Base-by-base conservation (phyloP, 2,113 vertebrate genomes). In the Ciconia stormi region DNA sequence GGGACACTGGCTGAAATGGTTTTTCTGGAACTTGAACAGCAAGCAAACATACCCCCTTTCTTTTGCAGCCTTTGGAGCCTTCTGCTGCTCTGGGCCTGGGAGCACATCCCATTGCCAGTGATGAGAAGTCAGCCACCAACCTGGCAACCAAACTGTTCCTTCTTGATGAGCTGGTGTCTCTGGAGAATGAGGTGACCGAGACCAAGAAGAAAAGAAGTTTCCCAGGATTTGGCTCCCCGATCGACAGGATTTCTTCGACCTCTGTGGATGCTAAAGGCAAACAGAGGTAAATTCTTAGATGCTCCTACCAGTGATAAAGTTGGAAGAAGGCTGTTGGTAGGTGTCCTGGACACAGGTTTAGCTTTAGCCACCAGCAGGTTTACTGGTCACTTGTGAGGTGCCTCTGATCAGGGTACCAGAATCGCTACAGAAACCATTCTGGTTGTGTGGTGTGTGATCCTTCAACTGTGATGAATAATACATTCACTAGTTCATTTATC, bases 151-250 rank as follows among this genome's bases (percentile, higher is more conserved):
- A 99, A 82, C 94, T 99, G 19, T 82, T 99, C 46, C 97, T 98
- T 82, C 93, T 99, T 16, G 97, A 99, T 82, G 98, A 98, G 42
- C 92, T 98, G 86, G 97, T 98, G 38, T 98, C 97, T 89, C 90
- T 98, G 96, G 99, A 99, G 91, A 99, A 99, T 1, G 99, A 99
- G 1, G 98, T 99, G 85, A 98, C 98, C 1, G 99, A 99, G 97
- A 98, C 98, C 21, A 99, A 99, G 97, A 99, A 97, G 95, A 99
- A 99, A 96, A 98, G 99, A 88, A 99, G 99, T 72, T 99, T 99
- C 93, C 95, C 98, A 6, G 98, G 98, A 40, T 99, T 98, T 96
- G 98, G 97, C 10, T 97, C 98, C 13, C 99, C 99, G 0, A 93
- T 99, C 4, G 99, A 99, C 96, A 98, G 99, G 71, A 98, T 99